These are phyloP conservation scores for Eucera pruinosa DNA, from an alignment of 2,888 invertebrate genomes.

Conservation along the genomic window DNA sequence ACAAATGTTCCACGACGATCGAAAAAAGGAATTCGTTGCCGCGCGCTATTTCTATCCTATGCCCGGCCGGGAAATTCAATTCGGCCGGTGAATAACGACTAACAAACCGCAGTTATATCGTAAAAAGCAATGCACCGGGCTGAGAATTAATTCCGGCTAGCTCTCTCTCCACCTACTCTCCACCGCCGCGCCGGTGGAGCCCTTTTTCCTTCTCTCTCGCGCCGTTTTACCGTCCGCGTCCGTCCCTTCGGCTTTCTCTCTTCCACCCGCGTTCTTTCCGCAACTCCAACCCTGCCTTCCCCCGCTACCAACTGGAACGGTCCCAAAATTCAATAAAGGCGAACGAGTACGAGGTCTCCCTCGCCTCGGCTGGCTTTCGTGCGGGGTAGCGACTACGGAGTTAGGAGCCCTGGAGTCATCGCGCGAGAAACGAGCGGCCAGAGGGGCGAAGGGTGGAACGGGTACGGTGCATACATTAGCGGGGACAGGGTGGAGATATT, in stretches of 20 bases:
- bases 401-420: conserved; percentile 78
- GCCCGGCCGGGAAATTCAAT: conserved; percentile 78
- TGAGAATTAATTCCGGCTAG: conserved; percentile 82
- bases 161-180: conserved; percentile 72
- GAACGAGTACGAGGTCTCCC: conserved; percentile 78
- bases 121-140: conserved; percentile 83
- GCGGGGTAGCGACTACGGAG: conserved; percentile 71
- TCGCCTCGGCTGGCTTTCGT: conserved; percentile 64
- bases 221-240: conserved; percentile 35
- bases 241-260: conserved; percentile 25
- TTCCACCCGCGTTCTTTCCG: conserved; percentile 45
- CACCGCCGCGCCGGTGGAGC: too few species aligned
- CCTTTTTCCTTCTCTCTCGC: conserved; percentile 50
- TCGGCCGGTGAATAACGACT: conserved; percentile 82
- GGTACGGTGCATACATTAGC: conserved; percentile 80
- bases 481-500: conserved; percentile 73
- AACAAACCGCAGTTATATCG: conserved; percentile 84
- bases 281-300: conserved; percentile 45
- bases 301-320: conserved; percentile 77
- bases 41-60: conserved; percentile 48
- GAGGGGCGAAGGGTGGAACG: conserved; percentile 27
- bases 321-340: conserved; percentile 84
- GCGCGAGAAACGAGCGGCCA: conserved; percentile 49
- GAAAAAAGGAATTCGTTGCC: conserved; percentile 32
- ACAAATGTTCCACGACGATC: neutral